Percentiles rank a stretch among this genome's conserved stretches.
phyloP scores from a whole-genome alignment of 2,888 invertebrate genomes.

The Masnerella sp. region DNA sequence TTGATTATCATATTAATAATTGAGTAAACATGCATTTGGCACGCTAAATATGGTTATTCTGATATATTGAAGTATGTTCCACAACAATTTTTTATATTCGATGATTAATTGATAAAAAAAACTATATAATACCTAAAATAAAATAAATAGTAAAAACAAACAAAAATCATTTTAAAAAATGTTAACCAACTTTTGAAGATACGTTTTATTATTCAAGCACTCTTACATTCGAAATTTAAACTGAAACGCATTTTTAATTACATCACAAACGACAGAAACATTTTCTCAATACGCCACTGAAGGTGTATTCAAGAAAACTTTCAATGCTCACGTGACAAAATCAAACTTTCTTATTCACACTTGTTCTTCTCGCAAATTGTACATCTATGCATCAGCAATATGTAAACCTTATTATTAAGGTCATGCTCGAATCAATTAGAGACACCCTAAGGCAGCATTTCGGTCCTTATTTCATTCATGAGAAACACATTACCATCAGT shows the following conservation, averaged over 20 bases:
- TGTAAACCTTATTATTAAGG: conserved; percentile 8
- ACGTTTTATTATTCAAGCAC: conserved; percentile 42
- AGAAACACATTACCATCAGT: conserved; percentile 23
- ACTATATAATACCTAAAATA: not conserved
- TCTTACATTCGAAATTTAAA: conserved; percentile 42
- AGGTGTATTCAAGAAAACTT: conserved; percentile 15
- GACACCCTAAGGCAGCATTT: conserved; percentile 49
- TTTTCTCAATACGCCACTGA: conserved; percentile 19
- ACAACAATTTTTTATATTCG: not conserved
- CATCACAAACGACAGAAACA: conserved; percentile 33
- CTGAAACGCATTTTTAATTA: conserved; percentile 41
- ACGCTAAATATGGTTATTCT: conserved; percentile 2
- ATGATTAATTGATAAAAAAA: not conserved
- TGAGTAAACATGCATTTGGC: not conserved
- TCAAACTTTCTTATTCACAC: conserved; percentile 6
- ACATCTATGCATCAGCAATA: conserved; percentile 16
- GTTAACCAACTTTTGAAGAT: conserved; percentile 43
- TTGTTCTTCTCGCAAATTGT: conserved; percentile 21
- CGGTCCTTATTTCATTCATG: conserved; percentile 37
- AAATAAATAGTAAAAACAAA: too few species aligned
- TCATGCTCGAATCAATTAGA: conserved; percentile 25
- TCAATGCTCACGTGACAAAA: conserved; percentile 8
- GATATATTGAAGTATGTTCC: conserved; percentile 3
- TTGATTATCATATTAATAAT: too few species aligned
- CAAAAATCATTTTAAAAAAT: conserved; percentile 1